phyloP scores from a whole-genome alignment of 2,888 invertebrate species.

The Lithophane semibrunnea region DNA sequence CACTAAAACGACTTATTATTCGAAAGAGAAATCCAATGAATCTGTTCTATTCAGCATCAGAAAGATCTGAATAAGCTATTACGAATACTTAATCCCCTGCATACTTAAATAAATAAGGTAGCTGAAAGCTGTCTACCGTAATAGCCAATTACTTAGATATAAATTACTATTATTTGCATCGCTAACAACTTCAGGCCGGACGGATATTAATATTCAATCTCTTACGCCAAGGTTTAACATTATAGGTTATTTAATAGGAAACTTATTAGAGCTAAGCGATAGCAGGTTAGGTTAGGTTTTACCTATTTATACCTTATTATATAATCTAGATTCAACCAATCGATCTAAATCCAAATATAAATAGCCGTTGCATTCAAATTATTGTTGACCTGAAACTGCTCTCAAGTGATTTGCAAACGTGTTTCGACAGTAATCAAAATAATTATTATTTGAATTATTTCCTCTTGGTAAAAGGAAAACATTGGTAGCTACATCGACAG shows the following conservation, averaged over 20 bases:
- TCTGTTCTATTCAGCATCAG: neutral
- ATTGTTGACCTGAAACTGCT: slow-evolving; percentile 4
- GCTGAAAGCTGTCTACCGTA: slow-evolving; percentile 68
- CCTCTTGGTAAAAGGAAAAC: slow-evolving; percentile 42
- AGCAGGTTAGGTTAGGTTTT: neutral
- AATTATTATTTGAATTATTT: slow-evolving; percentile 34
- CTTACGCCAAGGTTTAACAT: slow-evolving; percentile 27
- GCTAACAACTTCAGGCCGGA: slow-evolving; percentile 39
- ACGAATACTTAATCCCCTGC: slow-evolving; percentile 12
- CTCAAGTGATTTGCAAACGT: slow-evolving; percentile 2
- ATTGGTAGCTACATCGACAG: slow-evolving; percentile 10
- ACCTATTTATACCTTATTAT: neutral
- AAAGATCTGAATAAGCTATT: slow-evolving; percentile 4
- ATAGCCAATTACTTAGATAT: slow-evolving; percentile 53
- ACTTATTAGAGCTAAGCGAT: slow-evolving; percentile 24
- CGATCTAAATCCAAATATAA: neutral
- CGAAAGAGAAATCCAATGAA: neutral
- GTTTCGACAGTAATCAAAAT: slow-evolving; percentile 8
- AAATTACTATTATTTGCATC: slow-evolving; percentile 55
- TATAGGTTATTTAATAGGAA: slow-evolving; percentile 39
- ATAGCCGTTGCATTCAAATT: neutral
- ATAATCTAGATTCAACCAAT: neutral
- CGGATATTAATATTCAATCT: slow-evolving; percentile 59
- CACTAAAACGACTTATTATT: neutral
- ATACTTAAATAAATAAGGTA: slow-evolving; percentile 67